Evolutionary conservation across 2,113 vertebrate species (phyloP).

Genomic region (Chaetodon auriga): DNA sequence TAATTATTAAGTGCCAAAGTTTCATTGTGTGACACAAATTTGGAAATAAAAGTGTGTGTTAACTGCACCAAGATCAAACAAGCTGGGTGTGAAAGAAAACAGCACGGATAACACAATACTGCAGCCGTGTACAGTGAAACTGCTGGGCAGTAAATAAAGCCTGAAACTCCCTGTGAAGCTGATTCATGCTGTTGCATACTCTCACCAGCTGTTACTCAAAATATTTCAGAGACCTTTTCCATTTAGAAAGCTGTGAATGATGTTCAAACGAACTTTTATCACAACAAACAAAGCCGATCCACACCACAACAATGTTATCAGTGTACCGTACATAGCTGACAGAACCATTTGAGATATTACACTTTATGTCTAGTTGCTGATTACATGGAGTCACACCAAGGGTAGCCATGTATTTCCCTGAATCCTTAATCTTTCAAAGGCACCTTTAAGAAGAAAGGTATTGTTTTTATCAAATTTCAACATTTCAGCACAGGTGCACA

Average conservation of each 20-base stretch:
- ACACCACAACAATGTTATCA: constrained; percentile 37
- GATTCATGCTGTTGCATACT: constrained; percentile 12
- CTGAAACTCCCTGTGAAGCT: neutral
- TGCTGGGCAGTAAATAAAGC: constrained; percentile 40
- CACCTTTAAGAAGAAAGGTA: constrained; percentile 38
- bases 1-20: neutral
- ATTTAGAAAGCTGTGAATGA: constrained; percentile 37
- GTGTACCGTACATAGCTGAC: constrained; percentile 16
- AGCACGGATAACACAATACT: neutral
- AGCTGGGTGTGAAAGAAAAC: constrained; percentile 18
- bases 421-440: constrained; percentile 15
- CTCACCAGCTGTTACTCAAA: constrained; percentile 7
- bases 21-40: neutral
- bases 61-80: neutral
- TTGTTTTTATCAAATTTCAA: constrained; percentile 9
- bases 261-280: constrained; percentile 49
- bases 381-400: constrained; percentile 36
- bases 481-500: constrained; percentile 4
- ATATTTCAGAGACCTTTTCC: constrained; percentile 31
- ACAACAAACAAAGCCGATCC: constrained; percentile 18
- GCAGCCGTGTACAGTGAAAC: neutral
- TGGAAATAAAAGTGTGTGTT: constrained; percentile 4
- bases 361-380: constrained; percentile 25
- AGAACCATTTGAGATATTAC: constrained; percentile 42
- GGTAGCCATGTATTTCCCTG: constrained; percentile 18